phyloP scores from a whole-genome alignment of 2,797 vertebrate species.

The Xenentodon cancila region DNA sequence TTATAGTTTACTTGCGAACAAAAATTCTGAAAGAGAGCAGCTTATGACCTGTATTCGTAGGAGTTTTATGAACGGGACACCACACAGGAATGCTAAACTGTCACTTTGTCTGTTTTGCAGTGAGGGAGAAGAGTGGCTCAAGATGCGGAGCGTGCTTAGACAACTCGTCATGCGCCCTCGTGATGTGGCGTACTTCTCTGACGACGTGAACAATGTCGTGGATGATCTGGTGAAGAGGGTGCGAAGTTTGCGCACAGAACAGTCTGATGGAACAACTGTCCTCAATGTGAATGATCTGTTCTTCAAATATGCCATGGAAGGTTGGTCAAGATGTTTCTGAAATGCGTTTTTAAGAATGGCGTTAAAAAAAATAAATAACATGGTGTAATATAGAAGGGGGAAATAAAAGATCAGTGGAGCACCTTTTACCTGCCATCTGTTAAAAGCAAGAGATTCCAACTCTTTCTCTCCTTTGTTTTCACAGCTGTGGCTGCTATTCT shows the following conservation, averaged over 20 bases:
- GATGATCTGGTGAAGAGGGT: conserved; percentile 88
- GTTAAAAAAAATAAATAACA: not conserved
- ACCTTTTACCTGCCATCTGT: too few species aligned
- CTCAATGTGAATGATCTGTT: conserved; percentile 91
- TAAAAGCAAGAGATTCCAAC: not conserved
- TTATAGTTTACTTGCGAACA: too few species aligned
- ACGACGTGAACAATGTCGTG: conserved; percentile 88
- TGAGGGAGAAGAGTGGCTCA: conserved; percentile 92
- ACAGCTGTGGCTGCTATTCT: conserved; percentile 90
- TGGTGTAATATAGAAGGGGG: too few species aligned
- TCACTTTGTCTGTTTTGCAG: conserved; percentile 65
- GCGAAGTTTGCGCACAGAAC: conserved; percentile 74
- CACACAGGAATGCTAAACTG: too few species aligned
- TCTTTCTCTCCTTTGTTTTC: not conserved
- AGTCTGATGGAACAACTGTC: conserved; percentile 84
- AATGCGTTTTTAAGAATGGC: not conserved
- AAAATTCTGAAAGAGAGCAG: too few species aligned
- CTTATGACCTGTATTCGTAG: too few species aligned
- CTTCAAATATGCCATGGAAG: conserved; percentile 98
- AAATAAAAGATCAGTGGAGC: too few species aligned
- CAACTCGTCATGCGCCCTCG: conserved; percentile 92
- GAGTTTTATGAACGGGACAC: not conserved
- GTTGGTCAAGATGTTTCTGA: conserved; percentile 65
- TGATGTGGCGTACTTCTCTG: conserved; percentile 88
- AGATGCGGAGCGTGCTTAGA: conserved; percentile 91